Base-by-base conservation (phyloP, 1,140 invertebrate species). In the Caenorhabditis inopinata region DNA sequence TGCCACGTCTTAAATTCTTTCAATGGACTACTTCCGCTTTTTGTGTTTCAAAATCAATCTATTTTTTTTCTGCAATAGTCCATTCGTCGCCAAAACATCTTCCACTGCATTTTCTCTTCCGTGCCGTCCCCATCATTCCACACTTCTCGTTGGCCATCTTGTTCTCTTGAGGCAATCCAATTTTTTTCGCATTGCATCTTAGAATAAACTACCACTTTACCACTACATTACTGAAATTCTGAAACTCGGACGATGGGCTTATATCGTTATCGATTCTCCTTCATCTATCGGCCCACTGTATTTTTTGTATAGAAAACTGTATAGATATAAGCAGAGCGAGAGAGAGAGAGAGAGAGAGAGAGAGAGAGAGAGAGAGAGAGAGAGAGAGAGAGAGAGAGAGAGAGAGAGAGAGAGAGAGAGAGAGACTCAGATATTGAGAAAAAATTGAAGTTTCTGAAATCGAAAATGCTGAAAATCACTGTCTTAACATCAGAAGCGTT, bases 161-260 rank as follows among this genome's bases (percentile, higher is more conserved):
- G 58, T 68, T 68, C 58, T 68, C 58, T 68, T 68, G 29, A 68
- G 58, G 58, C 58, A 68, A 68, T 68, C 58, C 58, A 68, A 68
- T 68, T 68, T 68, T 68, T 68, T 68, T 29, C 32, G 58, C n/a
- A n/a, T 32, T 21, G 27, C 58, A 68, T 68, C 58, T 16, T 11
- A 35, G 32, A 68, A 68, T n/a, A n/a, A 18, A 68, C 58, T 32
- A 25, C 32, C 9, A 16, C 32, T 18, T 27, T n/a, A 6, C 48
- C 48, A 58, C 51, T 14, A 6, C 58, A 68, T 68, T 68, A n/a
- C 58, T 68, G 58, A 68, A 68, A 68, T 68, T 68, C 58, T 21
- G 58, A 38, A 18, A 32, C 58, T 68, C 58, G n/a, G n/a, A n/a
- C n/a, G n/a, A n/a, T n/a, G n/a, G n/a, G n/a, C 38, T 68, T 68